A percentile compares a stretch with the other conserved stretches of the same genome.
phyloP scores from a whole-genome alignment of 2,113 vertebrate genomes.

The Cranoglanis bouderius region DNA sequence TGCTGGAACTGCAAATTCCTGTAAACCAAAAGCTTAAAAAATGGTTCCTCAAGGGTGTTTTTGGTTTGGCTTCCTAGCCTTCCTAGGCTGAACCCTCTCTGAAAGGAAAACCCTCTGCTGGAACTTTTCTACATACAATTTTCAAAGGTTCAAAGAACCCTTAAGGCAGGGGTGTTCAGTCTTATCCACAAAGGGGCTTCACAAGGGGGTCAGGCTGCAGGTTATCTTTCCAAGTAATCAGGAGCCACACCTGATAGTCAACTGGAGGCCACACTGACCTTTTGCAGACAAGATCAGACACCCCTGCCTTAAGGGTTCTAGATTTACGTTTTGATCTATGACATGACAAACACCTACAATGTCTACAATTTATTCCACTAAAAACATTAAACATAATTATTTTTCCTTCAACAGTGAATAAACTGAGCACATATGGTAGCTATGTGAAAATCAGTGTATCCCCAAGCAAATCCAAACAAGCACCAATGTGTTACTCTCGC shows the following conservation, averaged over 20 bases:
- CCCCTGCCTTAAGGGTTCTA: background rate
- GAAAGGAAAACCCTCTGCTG: background rate
- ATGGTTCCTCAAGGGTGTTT: background rate
- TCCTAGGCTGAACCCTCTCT: background rate
- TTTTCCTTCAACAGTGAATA: background rate
- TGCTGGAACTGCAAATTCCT: background rate
- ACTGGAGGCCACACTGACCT: too few species aligned
- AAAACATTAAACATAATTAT: background rate
- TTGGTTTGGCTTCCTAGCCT: background rate
- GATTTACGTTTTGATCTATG: background rate
- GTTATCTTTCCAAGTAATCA: background rate
- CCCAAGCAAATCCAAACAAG: conserved; percentile 31
- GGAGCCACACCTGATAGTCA: background rate
- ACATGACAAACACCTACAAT: background rate
- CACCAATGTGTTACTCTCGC: conserved; percentile 43
- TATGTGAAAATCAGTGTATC: conserved; percentile 23
- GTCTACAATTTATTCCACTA: background rate
- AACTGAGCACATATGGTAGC: background rate
- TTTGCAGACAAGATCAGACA: background rate
- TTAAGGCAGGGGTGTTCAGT: background rate
- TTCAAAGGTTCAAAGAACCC: background rate
- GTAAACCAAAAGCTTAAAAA: background rate
- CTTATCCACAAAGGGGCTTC: background rate
- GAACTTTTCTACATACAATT: background rate
- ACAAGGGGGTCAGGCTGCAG: background rate